Base-by-base conservation (phyloP, 2,888 invertebrate species). In the Luperina nickerlii region DNA sequence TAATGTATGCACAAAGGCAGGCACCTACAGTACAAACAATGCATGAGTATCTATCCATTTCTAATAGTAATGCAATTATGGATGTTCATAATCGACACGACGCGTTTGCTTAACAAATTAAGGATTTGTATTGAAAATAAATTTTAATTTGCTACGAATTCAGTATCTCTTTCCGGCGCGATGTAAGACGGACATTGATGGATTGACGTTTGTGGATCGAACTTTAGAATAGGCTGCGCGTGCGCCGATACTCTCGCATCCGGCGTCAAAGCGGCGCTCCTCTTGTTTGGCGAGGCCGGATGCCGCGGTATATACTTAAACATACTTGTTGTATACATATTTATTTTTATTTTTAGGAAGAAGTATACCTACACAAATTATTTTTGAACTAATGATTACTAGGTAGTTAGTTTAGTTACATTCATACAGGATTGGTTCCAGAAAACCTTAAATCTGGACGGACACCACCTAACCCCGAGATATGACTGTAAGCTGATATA, bases 151-250 rank as follows among this genome's bases (percentile, higher is more conserved):
- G 85, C 81, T 85, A 83, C 79, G 74, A 86, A 89, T 85, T 84
- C 82, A 76, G 90, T 89, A 91, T 92, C 88, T 84, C 82, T 89
- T 92, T 92, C 90, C 91, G 90, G 89, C 88, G 88, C 88, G 80
- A 88, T 87, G 89, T 80, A 88, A 87, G 89, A 88, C 76, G 87
- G 90, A 91, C 92, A 90, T 92, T 93, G 92, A 94, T 93, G 90
- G 94, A 95, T 94, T 91, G 93, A 93, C 92, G 90, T 92, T 93
- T 91, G 90, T 91, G 88, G 92, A 94, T 92, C 92, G 90, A 89
- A 90, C 85, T 90, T 87, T 81, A 86, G 89, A 88, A 87, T 85
- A 83, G 78, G 87, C 86, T 78, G 91, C 90, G 90, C 92, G 89
- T 83, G 91, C 90, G 90, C 89, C 89, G 91, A 92, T 91, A 90